Evolutionary conservation across 1,140 invertebrate genomes (phyloP).

Genomic region (Eupeodes corollae): DNA sequence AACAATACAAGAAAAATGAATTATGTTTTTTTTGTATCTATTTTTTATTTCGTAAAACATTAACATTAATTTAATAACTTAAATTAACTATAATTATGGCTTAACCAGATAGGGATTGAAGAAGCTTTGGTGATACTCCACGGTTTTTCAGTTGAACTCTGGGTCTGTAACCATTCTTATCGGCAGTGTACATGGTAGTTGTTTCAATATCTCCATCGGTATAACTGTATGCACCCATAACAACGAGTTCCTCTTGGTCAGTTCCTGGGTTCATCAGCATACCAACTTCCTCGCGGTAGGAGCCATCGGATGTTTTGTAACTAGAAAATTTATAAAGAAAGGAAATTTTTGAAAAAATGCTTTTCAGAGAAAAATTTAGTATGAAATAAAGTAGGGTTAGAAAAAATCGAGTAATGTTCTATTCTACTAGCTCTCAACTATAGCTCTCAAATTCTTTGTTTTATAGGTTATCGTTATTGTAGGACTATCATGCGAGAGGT

Average conservation of each 20-base stretch:
- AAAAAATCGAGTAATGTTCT: too few species aligned
- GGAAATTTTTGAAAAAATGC: too few species aligned
- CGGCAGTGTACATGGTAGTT: slow-evolving; percentile 32
- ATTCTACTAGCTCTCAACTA: too few species aligned
- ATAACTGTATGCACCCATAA: slow-evolving; percentile 24
- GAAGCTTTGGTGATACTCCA: slow-evolving; percentile 22
- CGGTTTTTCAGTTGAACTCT: slow-evolving; percentile 28
- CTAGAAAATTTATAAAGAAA: slow-evolving; percentile 7
- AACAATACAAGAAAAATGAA: too few species aligned
- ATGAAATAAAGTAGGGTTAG: too few species aligned
- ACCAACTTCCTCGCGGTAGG: slow-evolving; percentile 29
- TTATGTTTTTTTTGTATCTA: too few species aligned
- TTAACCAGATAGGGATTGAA: slow-evolving; percentile 32
- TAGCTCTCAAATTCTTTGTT: too few species aligned
- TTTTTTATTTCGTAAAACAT: too few species aligned
- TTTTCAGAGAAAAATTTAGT: too few species aligned
- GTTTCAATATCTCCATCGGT: slow-evolving; percentile 30
- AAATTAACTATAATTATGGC: neutral
- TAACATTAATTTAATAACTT: too few species aligned
- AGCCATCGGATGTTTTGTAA: slow-evolving; percentile 27
- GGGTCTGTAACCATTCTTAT: slow-evolving; percentile 32
- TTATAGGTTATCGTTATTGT: too few species aligned
- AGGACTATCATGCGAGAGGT: too few species aligned
- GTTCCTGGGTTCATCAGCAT: slow-evolving; percentile 32
- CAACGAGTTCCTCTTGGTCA: slow-evolving; percentile 25